Evolutionary conservation across 2,113 vertebrate genomes (phyloP), one percentile per base, ranked within the genome.

Genomic region (Corythoichthys haematopterus): DNA sequence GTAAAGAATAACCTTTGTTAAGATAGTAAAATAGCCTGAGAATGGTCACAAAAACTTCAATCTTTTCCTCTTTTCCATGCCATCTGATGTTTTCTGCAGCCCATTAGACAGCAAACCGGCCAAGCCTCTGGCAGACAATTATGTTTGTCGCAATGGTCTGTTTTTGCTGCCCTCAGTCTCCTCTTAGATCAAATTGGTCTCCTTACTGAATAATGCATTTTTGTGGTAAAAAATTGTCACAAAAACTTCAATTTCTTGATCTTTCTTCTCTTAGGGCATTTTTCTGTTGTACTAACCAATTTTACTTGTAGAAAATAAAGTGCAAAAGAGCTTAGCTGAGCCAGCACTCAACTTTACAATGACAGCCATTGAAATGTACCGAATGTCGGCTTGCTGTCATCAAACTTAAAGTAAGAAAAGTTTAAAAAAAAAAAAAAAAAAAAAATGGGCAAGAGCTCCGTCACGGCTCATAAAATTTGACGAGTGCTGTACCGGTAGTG

Each of bases 401-500:
- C 69, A 64, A 6, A 65, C 64, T 45, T 56, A 51, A 82, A 62
- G 50, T 66, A 64, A 43, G 43, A 46, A 46, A 62, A 60, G 16
- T n/a, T 1, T 0, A 43, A 43, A n/a, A 2, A 9, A 59, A 61
- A 62, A 62, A 62, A 28, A 40, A 43, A 40, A 2, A 9, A 59
- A 64, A 62, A 62, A 62, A 46, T 4, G 3, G 40, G 43, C 37
- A 66, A 20, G 40, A 36, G 64, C 10, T 55, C 58, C 33, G 52
- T 64, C 62, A 64, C 12, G 60, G 63, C 71, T 56, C 43, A 74
- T 70, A 63, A 79, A 71, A 47, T 47, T 56, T 56, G 58, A 64
- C 46, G 64, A 64, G 71, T 68, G 61, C 62, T 50, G 59, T 67
- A 74, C 75, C 66, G 74, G 57, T 70, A 46, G 59, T 56, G 66